A percentile compares a stretch with the other conserved stretches of the same genome.
Conservation (phyloP, 2,888 invertebrate genomes). For the Thymelicus lineola region DNA sequence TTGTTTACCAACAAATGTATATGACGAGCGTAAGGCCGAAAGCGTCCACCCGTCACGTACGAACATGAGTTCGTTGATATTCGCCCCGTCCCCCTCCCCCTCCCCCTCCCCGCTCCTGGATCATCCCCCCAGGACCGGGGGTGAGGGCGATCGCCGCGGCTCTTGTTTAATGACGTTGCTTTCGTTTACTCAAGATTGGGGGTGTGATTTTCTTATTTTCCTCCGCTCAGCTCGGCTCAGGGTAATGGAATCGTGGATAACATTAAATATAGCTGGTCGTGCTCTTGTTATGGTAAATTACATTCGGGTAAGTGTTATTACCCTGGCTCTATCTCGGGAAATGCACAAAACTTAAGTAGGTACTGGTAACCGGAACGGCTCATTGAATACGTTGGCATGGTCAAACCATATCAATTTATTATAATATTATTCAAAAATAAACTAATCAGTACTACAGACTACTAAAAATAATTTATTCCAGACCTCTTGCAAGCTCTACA, state of each 20-base stretch:
- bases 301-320: background rate
- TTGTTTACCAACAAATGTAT: conserved; percentile 82
- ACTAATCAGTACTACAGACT: too few species aligned
- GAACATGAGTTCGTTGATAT: conserved; percentile 82
- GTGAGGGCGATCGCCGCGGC: conserved; percentile 61
- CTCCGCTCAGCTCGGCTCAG: conserved; percentile 29
- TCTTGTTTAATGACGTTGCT: conserved; percentile 78
- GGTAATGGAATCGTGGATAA: conserved; percentile 35
- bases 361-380: background rate
- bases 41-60: conserved; percentile 73
- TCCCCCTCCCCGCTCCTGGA: conserved; percentile 60
- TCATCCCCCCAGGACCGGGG: conserved; percentile 65
- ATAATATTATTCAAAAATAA: too few species aligned
- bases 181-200: conserved; percentile 71
- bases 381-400: too few species aligned
- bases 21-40: conserved; percentile 65
- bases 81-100: conserved; percentile 62
- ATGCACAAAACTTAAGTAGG: background rate
- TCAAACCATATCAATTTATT: too few species aligned
- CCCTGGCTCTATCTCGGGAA: background rate
- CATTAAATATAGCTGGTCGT: conserved; percentile 11
- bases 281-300: conserved; percentile 6
- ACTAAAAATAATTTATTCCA: too few species aligned
- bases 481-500: too few species aligned
- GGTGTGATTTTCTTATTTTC: conserved; percentile 62